These are phyloP conservation scores for Clarias gariepinus DNA, from an alignment of 2,113 vertebrate species.

Conservation along the genomic window DNA sequence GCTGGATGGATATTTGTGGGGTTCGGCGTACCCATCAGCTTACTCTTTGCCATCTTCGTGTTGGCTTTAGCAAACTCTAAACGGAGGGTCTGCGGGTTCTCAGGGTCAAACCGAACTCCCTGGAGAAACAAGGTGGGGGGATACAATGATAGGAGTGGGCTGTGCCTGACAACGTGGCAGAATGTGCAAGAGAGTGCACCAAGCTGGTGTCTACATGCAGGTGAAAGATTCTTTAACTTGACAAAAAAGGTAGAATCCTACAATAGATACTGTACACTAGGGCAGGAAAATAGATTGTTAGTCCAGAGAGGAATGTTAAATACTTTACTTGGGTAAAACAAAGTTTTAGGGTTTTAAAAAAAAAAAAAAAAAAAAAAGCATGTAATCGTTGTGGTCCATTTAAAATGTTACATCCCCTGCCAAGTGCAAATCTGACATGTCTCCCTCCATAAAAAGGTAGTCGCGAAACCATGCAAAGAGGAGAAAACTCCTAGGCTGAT, in stretches of 20 bases:
- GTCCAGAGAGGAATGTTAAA: not conserved
- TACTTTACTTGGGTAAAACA: no score
- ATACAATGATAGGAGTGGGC: constrained; percentile 69
- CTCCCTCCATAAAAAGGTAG: not conserved
- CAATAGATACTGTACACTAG: not conserved
- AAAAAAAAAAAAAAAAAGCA: not conserved
- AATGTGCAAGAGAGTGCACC: constrained; percentile 67
- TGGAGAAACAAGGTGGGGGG: constrained; percentile 72
- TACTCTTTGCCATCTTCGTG: constrained; percentile 99
- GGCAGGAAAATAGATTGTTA: constrained; percentile 12
- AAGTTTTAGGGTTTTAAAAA: no score
- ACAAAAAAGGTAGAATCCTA: constrained; percentile 29
- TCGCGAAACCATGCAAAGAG: not conserved
- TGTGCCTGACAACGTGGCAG: constrained; percentile 63
- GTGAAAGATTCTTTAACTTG: constrained; percentile 62
- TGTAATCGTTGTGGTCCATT: not conserved
- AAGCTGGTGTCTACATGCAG: constrained; percentile 80
- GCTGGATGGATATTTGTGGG: constrained; percentile 96
- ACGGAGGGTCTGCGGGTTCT: constrained; percentile 96
- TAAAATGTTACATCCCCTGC: not conserved
- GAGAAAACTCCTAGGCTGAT: not conserved
- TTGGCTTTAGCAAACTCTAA: constrained; percentile 99
- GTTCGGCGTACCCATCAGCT: constrained; percentile 97
- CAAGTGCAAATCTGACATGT: no score
- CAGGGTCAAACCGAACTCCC: constrained; percentile 98